A percentile compares a stretch with the other conserved stretches of the same genome.
These are phyloP conservation scores for Drosophila melanosoma DNA, from an alignment of 2,888 invertebrate genomes.

Conservation along the genomic window DNA sequence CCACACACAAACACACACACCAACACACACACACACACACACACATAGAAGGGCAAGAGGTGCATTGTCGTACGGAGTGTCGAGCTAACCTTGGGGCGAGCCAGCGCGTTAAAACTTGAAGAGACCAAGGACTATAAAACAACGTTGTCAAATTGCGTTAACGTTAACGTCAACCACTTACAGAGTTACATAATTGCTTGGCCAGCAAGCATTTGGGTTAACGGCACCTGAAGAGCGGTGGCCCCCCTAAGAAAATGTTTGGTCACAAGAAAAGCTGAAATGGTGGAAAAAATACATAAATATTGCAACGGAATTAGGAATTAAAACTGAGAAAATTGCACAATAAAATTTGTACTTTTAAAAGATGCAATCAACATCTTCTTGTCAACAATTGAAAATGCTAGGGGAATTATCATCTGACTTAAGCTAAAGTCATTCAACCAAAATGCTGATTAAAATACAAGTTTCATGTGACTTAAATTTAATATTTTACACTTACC, in stretches of 20 bases:
- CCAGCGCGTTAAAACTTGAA: slow-evolving; percentile 40
- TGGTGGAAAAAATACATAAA: not conserved
- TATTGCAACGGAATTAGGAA: not conserved
- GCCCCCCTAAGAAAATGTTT: not conserved
- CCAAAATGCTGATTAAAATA: not conserved
- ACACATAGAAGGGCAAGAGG: slow-evolving; percentile 24
- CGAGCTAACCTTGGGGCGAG: slow-evolving; percentile 57
- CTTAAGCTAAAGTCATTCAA: not conserved
- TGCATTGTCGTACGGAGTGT: slow-evolving; percentile 41
- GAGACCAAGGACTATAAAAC: slow-evolving; percentile 47
- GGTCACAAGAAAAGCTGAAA: not conserved
- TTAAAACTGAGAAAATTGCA: not conserved
- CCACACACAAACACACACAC: slow-evolving; percentile 8
- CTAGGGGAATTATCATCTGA: not conserved
- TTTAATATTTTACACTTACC: slow-evolving; percentile 15
- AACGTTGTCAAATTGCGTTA: slow-evolving; percentile 52
- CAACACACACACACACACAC: not conserved
- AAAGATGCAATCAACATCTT: not conserved
- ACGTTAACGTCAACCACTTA: slow-evolving; percentile 53
- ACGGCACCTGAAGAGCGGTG: not conserved
- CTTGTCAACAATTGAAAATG: not conserved
- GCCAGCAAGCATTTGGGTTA: slow-evolving; percentile 25
- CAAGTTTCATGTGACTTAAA: slow-evolving; percentile 15
- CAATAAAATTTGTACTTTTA: not conserved
- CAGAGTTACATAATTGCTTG: slow-evolving; percentile 53